A percentile compares a stretch with the other conserved stretches of the same genome.
Conservation (phyloP, 2,797 vertebrate genomes). For the Molossus alvarezi region DNA sequence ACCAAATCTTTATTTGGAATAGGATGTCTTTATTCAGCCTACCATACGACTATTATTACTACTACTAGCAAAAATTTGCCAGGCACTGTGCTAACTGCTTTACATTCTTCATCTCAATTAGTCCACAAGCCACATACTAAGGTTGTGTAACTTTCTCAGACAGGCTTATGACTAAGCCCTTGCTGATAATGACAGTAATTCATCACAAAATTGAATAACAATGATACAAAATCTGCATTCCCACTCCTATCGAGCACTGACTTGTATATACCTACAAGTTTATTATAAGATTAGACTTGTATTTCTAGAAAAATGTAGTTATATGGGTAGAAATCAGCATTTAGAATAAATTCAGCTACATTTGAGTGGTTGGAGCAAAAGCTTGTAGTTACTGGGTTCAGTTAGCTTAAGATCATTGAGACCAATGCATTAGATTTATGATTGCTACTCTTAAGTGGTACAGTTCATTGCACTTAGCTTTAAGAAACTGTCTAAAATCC, state of each 20-base stretch:
- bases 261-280: conserved; percentile 8
- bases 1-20: background rate
- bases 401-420: conserved; percentile 28
- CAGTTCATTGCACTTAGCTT: conserved; percentile 13
- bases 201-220: conserved; percentile 65
- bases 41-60: background rate
- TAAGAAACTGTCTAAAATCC: conserved; percentile 49
- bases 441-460: background rate
- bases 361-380: conserved; percentile 33
- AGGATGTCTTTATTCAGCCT: background rate
- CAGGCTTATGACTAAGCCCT: conserved; percentile 65
- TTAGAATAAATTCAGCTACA: conserved; percentile 44
- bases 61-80: background rate
- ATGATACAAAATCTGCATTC: conserved; percentile 66
- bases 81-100: background rate
- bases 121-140: conserved; percentile 27
- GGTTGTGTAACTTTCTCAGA: conserved; percentile 31
- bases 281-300: conserved; percentile 14
- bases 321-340: conserved; percentile 4
- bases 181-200: conserved; percentile 58
- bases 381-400: background rate
- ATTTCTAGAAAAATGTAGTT: conserved; percentile 52
- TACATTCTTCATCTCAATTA: conserved; percentile 15
- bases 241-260: conserved; percentile 5
- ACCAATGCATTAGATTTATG: conserved; percentile 30